These are phyloP conservation scores for Ornithorhynchus anatinus DNA, from an alignment of 2,113 vertebrate species.

Conservation along the genomic window DNA sequence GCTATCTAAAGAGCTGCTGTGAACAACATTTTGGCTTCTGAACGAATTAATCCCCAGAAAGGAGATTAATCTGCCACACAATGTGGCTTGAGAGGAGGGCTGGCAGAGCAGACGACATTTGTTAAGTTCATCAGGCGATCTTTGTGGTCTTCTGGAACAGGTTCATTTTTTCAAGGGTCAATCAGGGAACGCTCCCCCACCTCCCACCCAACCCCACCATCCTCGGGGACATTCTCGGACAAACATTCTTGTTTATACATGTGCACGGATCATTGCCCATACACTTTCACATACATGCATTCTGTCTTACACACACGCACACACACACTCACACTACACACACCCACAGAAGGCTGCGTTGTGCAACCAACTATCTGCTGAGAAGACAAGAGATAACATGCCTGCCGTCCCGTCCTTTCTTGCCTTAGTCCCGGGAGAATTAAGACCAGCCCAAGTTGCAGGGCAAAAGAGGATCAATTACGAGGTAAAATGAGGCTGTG, in stretches of 20 bases:
- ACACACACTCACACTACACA: conserved; percentile 59
- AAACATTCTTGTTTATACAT: background rate
- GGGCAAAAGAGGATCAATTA: conserved; percentile 63
- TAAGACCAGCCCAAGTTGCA: conserved; percentile 69
- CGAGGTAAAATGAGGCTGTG: conserved; percentile 54
- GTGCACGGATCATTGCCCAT: background rate
- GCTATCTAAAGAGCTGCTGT: too few species aligned
- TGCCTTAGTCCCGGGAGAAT: conserved; percentile 67
- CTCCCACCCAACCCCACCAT: background rate
- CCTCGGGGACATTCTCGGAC: background rate
- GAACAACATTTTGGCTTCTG: too few species aligned
- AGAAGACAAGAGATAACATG: conserved; percentile 72
- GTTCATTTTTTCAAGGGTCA: background rate
- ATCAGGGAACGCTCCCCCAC: too few species aligned
- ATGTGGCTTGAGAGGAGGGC: too few species aligned
- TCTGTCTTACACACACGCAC: background rate
- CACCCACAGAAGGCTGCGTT: conserved; percentile 40
- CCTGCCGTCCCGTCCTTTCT: conserved; percentile 62
- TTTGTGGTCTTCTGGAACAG: background rate
- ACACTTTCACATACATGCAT: background rate
- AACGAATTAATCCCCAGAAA: too few species aligned
- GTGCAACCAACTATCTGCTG: conserved; percentile 57
- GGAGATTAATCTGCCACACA: too few species aligned
- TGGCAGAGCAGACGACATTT: too few species aligned
- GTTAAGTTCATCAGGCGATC: background rate